Evolutionary conservation across 1,140 invertebrate species (phyloP), one percentile per base, ranked within the genome.

Genomic region (Conopomorpha cramerella): DNA sequence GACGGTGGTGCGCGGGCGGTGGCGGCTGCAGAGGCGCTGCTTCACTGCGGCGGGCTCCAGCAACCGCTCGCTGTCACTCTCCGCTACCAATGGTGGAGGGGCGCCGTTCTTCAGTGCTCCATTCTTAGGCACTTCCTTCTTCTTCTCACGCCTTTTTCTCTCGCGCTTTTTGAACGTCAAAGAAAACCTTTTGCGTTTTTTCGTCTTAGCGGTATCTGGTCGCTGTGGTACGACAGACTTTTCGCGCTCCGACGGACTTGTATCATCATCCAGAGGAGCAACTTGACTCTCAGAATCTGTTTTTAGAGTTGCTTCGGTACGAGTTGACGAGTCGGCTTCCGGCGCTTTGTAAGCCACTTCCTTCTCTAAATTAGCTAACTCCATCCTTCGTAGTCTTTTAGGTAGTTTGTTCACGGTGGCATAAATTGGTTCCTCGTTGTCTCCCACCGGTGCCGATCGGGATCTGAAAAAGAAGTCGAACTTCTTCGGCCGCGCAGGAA

Each of bases 361-460:
- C 43, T 77, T 77, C 41, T 79, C 77, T 28, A 79, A 43, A 49
- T 78, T 78, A 2, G 60, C 73, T 12, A 79, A 48, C 33, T 79
- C 71, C 57, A 79, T 70, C 41, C 71, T 49, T 33, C 68, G 52
- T 25, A 78, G 38, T 44, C 73, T 63, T 38, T 78, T 79, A 8
- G 77, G 74, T 23, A 79, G 41, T 51, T 79, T 79, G 43, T 79
- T 77, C 0, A 79, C 77, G 15, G 77, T 79, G 2, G 77, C 77
- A 36, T 79, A 79, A 37, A 79, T 77, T 0, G 77, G 77, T 38
- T 79, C 77, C 26, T 77, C 72, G 28, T 62, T 59, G 6, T 71
- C 62, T 16, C 71, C 77, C 0, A 78, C 74, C 0, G 77, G 77
- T 23, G 72, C 77, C 8, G 77, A 79, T 35, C 73, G 58, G n/a